Evolutionary conservation across 2,888 invertebrate species (phyloP), one percentile per base, ranked within the genome.

Genomic region (Himalopsyche tibetana): DNA sequence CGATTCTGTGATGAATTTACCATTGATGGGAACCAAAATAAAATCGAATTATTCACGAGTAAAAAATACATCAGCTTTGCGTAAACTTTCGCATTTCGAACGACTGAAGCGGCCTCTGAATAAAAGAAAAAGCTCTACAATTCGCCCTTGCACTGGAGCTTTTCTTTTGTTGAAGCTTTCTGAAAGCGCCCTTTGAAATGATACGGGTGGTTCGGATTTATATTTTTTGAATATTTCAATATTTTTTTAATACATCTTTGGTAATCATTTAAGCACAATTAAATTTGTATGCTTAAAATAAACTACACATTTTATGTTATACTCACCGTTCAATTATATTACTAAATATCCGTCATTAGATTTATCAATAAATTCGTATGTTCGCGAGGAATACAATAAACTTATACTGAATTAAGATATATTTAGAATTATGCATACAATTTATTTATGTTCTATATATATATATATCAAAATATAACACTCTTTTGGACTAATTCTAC

Each of bases 111-210:
- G 74, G 74, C 36, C 74, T 74, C 12, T 15, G 74, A 74, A 74
- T 74, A 74, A 74, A 74, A 74, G 74, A 74, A 74, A 74, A 74
- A 74, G 74, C 38, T 74, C 74, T 12, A 38, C 74, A 36, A 38
- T 74, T 74, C 38, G 74, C 74, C 74, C 74, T 36, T 74, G 74
- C 74, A 74, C 74, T 74, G 36, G 74, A 74, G 74, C 74, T 36
- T 28, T 74, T 74, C 74, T 74, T 74, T 74, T 74, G 74, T 74
- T 74, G 74, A 74, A 36, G 74, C 36, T 74, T 74, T 74, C 74
- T 74, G 74, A 74, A 74, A 38, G 74, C 74, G 74, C 74, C 74
- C 74, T 74, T 74, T 74, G 74, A 38, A 74, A 74, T 74, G 74
- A 74, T 38, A 74, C 74, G 36, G 74, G 74, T 0, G 36, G 74